These are phyloP conservation scores for Dermatemys mawii DNA, from an alignment of 2,113 vertebrate genomes.

Conservation along the genomic window DNA sequence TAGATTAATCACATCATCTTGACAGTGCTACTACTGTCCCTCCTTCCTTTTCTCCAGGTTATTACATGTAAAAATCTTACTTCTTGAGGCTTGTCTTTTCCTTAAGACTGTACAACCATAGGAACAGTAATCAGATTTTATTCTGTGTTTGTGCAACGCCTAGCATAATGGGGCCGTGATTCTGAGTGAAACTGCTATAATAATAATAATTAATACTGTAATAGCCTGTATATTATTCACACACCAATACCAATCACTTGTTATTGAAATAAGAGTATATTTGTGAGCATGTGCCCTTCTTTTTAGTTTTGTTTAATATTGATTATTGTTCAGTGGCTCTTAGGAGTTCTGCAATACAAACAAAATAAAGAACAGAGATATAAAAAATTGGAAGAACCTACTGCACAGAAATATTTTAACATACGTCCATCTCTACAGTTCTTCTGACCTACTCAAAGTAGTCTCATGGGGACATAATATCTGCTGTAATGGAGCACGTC, in stretches of 20 bases:
- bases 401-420: neutral
- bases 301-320: neutral
- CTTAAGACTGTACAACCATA: neutral
- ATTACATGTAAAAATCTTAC: neutral
- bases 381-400: neutral
- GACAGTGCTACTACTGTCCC: neutral
- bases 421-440: neutral
- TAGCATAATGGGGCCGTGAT: neutral
- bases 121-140: neutral
- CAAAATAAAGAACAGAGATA: neutral
- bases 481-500: neutral
- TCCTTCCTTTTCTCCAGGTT: neutral
- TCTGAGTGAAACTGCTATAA: neutral
- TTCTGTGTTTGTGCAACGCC: neutral
- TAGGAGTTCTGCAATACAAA: neutral
- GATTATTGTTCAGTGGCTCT: neutral
- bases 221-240: neutral
- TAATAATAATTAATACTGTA: neutral
- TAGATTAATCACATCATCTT: neutral
- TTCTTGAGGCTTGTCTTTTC: neutral
- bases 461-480: neutral
- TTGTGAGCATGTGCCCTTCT: neutral
- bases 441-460: neutral
- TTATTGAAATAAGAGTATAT: neutral
- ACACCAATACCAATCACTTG: neutral